phyloP scores from a whole-genome alignment of 2,888 invertebrate species.

The Drosophila imparisetae region DNA sequence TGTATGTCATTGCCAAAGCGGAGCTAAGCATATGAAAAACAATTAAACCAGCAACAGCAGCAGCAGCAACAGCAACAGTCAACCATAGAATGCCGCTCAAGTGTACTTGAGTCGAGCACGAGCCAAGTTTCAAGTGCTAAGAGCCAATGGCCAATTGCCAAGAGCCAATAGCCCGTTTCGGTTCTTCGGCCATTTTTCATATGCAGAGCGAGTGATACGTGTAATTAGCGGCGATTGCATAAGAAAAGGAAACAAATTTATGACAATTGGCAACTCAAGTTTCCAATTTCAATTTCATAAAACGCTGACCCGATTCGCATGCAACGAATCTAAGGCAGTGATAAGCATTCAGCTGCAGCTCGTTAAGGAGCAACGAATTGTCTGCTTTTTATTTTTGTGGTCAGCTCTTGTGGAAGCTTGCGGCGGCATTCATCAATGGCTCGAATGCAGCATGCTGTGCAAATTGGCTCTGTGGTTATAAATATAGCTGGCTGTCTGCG shows the following conservation, averaged over 20 bases:
- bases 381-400: slow-evolving; percentile 1
- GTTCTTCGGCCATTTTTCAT: slow-evolving; percentile 51
- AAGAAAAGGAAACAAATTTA: slow-evolving; percentile 30
- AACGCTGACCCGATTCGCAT: slow-evolving; percentile 53
- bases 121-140: slow-evolving; percentile 18
- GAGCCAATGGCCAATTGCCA: slow-evolving; percentile 4
- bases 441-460: slow-evolving; percentile 68
- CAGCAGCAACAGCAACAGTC: slow-evolving; percentile 8
- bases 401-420: slow-evolving; percentile 38
- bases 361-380: slow-evolving; percentile 48
- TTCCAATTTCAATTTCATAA: slow-evolving; percentile 9
- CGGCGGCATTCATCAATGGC: slow-evolving; percentile 54
- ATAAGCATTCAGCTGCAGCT: slow-evolving; percentile 51
- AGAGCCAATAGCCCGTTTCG: slow-evolving; percentile 10
- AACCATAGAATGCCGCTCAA: slow-evolving; percentile 60
- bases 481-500: slow-evolving; percentile 50
- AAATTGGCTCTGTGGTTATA: slow-evolving; percentile 61
- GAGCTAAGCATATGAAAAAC: slow-evolving; percentile 48
- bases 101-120: slow-evolving; percentile 56
- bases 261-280: slow-evolving; percentile 33
- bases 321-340: slow-evolving; percentile 54
- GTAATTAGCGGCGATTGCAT: slow-evolving; percentile 53
- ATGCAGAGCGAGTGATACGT: slow-evolving; percentile 38
- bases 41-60: slow-evolving; percentile 60
- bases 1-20: slow-evolving; percentile 78